phyloP scores from a whole-genome alignment of 1,140 invertebrate species.

The Drosophila nigromelanica region DNA sequence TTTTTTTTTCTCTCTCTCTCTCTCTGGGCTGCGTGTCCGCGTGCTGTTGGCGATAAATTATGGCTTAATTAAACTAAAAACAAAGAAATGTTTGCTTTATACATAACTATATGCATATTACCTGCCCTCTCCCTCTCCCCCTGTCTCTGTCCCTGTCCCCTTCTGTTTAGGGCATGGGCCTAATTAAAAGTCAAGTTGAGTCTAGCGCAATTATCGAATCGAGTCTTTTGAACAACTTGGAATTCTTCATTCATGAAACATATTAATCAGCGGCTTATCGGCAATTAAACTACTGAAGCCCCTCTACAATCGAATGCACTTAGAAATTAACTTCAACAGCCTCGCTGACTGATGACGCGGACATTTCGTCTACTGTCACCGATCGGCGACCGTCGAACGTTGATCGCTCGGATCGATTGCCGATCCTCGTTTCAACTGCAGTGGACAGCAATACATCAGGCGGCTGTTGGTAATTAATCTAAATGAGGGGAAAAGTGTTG shows the following conservation, averaged over 20 bases:
- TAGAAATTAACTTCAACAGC: slow-evolving; percentile 10
- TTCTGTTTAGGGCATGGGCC: background rate
- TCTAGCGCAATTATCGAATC: slow-evolving; percentile 40
- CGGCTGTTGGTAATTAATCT: slow-evolving; percentile 8
- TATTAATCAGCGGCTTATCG: slow-evolving; percentile 68
- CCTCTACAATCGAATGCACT: slow-evolving; percentile 38
- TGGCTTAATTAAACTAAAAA: slow-evolving; percentile 80
- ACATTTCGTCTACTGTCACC: slow-evolving; percentile 42
- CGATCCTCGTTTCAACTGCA: slow-evolving; percentile 3
- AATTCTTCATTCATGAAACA: slow-evolving; percentile 55
- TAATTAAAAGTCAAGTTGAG: slow-evolving; percentile 32
- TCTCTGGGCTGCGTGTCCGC: slow-evolving; percentile 59
- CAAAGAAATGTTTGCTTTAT: slow-evolving; percentile 44
- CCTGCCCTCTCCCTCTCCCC: background rate
- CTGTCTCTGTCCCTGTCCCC: background rate
- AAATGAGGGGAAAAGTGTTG: slow-evolving; percentile 2
- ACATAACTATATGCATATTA: slow-evolving; percentile 32
- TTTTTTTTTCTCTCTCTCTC: slow-evolving; percentile 2
- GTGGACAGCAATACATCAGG: slow-evolving; percentile 65
- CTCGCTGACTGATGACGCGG: slow-evolving; percentile 11
- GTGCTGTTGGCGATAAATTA: slow-evolving; percentile 78
- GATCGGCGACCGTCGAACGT: no score
- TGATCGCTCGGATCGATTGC: slow-evolving; percentile 15
- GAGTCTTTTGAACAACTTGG: slow-evolving; percentile 1
- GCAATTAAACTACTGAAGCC: slow-evolving; percentile 35